These are phyloP conservation scores for Reticulitermes lucifugus DNA, from an alignment of 2,888 invertebrate genomes.

Conservation along the genomic window DNA sequence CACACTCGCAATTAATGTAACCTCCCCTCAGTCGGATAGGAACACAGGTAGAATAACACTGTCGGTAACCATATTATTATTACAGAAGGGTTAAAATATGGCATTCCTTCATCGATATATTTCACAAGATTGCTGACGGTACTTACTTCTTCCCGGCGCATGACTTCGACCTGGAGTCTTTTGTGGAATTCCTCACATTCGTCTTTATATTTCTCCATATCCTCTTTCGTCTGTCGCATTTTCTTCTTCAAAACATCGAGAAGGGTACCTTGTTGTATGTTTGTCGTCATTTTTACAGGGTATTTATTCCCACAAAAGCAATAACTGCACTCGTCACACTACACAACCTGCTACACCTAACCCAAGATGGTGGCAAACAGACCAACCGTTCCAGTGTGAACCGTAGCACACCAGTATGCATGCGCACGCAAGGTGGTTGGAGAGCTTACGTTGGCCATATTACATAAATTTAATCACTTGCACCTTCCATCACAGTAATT, in stretches of 20 bases:
- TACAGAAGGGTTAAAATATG: too few relatives aligned
- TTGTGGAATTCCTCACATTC: conserved; percentile 96
- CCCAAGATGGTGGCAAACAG: conserved; percentile 55
- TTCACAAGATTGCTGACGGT: not conserved
- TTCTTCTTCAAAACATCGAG: conserved; percentile 99
- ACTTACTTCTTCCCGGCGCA: conserved; percentile 98
- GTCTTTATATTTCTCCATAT: conserved; percentile 98
- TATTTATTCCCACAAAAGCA: conserved; percentile 44
- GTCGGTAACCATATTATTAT: too few relatives aligned
- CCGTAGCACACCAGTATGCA: conserved; percentile 50
- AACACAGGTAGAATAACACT: too few relatives aligned
- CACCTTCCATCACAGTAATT: too few relatives aligned
- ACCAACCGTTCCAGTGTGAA: conserved; percentile 55
- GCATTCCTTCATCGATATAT: too few relatives aligned
- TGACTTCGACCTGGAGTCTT: conserved; percentile 94
- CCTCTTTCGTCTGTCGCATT: conserved; percentile 99
- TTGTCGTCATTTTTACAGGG: conserved; percentile 79
- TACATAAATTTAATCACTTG: too few relatives aligned
- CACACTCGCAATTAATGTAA: conserved; percentile 4
- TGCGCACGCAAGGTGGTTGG: conserved; percentile 63
- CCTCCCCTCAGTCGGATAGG: not conserved
- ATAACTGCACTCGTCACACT: conserved; percentile 42
- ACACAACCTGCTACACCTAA: conserved; percentile 31
- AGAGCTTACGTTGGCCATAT: not conserved
- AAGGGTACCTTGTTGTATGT: conserved; percentile 92